These are phyloP conservation scores for Pteropus alecto DNA, from an alignment of 2,113 vertebrate species.

Conservation along the genomic window DNA sequence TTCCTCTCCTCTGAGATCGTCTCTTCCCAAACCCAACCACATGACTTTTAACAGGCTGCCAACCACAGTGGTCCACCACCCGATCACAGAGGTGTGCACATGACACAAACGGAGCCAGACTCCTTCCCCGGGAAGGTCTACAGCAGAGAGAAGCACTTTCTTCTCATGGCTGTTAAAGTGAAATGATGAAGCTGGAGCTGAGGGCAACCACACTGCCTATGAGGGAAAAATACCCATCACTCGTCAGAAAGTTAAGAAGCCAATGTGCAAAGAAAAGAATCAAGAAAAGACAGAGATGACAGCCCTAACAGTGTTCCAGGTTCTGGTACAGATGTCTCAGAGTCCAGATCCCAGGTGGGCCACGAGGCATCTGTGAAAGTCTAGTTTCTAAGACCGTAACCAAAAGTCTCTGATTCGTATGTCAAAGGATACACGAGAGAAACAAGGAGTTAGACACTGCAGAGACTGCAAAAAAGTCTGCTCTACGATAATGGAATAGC, in stretches of 20 bases:
- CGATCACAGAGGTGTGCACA: background rate
- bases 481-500: background rate
- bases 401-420: background rate
- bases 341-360: background rate
- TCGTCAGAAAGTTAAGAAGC: background rate
- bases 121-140: background rate
- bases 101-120: background rate
- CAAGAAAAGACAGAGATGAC: background rate
- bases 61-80: background rate
- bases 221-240: background rate
- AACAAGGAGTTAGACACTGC: background rate
- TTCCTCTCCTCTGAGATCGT: background rate
- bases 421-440: background rate
- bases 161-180: background rate
- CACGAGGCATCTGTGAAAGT: no score
- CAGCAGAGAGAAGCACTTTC: background rate
- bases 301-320: background rate
- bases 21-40: background rate
- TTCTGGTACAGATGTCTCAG: background rate
- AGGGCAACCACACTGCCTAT: background rate
- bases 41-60: background rate
- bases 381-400: background rate
- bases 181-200: background rate
- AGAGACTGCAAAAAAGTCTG: background rate
- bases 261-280: background rate